phyloP scores from a whole-genome alignment of 2,888 invertebrate species.

The Pecten maximus region DNA sequence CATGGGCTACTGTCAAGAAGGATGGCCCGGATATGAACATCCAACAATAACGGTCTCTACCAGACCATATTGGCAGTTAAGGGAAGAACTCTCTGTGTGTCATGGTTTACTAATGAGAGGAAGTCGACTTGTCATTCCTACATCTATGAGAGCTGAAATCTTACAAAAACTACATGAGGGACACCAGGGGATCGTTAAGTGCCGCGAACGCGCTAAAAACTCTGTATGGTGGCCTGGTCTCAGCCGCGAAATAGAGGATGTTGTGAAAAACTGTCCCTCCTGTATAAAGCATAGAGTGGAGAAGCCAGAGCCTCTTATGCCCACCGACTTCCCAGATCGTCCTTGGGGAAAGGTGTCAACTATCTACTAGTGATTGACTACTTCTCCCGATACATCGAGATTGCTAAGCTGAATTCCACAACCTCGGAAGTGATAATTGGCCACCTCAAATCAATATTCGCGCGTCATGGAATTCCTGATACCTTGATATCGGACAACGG shows the following conservation, averaged over 20 bases:
- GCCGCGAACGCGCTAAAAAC: conserved; percentile 10
- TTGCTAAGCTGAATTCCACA: conserved; percentile 36
- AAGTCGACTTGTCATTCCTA: conserved; percentile 43
- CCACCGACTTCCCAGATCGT: conserved; percentile 21
- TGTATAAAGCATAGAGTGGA: conserved; percentile 10
- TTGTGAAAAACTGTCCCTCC: conserved; percentile 21
- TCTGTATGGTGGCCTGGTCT: conserved; percentile 44
- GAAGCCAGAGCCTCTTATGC: background rate
- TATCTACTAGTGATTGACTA: conserved; percentile 39
- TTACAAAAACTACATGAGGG: conserved; percentile 27
- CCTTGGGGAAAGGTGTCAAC: conserved; percentile 37
- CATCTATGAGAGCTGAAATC: conserved; percentile 37
- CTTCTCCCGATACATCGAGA: no score
- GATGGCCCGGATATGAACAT: conserved; percentile 35
- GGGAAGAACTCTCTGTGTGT: conserved; percentile 18
- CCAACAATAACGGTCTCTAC: background rate
- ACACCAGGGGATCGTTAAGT: conserved; percentile 43
- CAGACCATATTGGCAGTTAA: conserved; percentile 37
- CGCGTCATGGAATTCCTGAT: conserved; percentile 35
- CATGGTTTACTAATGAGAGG: conserved; percentile 39
- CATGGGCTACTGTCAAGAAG: background rate
- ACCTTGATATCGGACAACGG: conserved; percentile 44
- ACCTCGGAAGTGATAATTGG: conserved; percentile 23
- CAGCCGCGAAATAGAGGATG: conserved; percentile 10
- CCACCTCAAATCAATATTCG: conserved; percentile 38